These are phyloP conservation scores for Melanotaenia duboulayi DNA, from an alignment of 2,113 vertebrate species.

Conservation along the genomic window DNA sequence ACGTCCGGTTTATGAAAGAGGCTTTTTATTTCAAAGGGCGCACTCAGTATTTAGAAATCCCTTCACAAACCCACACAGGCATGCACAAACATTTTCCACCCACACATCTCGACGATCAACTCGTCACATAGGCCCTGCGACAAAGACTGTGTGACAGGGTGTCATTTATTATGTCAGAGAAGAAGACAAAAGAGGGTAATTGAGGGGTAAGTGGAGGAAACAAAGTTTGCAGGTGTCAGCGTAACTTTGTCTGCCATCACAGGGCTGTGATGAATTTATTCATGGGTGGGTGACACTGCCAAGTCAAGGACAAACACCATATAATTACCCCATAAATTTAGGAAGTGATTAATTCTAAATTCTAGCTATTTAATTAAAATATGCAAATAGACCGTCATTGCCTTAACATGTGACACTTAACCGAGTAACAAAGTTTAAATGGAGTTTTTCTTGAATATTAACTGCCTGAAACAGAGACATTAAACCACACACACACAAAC, in stretches of 20 bases:
- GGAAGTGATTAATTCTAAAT: slow-evolving; percentile 75
- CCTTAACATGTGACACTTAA: slow-evolving; percentile 38
- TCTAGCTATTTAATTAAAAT: slow-evolving; percentile 79
- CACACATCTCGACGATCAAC: slow-evolving; percentile 49
- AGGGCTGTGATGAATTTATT: slow-evolving; percentile 70
- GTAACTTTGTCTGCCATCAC: slow-evolving; percentile 72
- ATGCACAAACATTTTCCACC: slow-evolving; percentile 39
- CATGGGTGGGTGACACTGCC: slow-evolving; percentile 69
- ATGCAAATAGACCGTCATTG: slow-evolving; percentile 73
- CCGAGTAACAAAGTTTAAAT: slow-evolving; percentile 55
- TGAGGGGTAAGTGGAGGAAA: slow-evolving; percentile 66
- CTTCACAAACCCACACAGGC: neutral
- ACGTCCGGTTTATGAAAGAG: slow-evolving; percentile 58
- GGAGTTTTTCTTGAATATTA: slow-evolving; percentile 34
- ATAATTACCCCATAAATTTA: slow-evolving; percentile 78
- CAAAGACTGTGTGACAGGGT: slow-evolving; percentile 65
- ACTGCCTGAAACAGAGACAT: slow-evolving; percentile 3
- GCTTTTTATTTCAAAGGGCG: slow-evolving; percentile 47
- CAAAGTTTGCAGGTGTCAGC: slow-evolving; percentile 75
- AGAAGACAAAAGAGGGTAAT: slow-evolving; percentile 65
- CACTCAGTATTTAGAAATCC: slow-evolving; percentile 34
- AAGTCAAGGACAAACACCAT: slow-evolving; percentile 78
- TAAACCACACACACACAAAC: slow-evolving; percentile 6
- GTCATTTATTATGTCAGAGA: slow-evolving; percentile 71
- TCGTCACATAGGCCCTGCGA: slow-evolving; percentile 54